Evolutionary conservation across 2,797 vertebrate species (phyloP), one percentile per base, ranked within the genome.

Genomic region (Microctenopoma steveboyesi): DNA sequence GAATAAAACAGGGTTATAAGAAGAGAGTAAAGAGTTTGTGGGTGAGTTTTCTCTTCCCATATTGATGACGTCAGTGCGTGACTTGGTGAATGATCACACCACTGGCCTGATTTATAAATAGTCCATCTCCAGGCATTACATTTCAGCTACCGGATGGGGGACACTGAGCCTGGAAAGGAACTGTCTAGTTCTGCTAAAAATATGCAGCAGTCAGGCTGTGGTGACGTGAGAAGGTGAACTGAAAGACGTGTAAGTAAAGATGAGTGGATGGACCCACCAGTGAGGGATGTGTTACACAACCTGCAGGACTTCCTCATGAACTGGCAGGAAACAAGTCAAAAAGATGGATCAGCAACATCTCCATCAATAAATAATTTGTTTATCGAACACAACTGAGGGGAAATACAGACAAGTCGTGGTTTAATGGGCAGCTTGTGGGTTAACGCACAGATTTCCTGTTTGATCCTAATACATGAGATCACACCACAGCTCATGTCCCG

Each of bases 101-200:
- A 72, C 69, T 46, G 81, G 74, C 62, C 75, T 64, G 37, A 69
- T 76, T 83, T 81, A 86, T 76, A 84, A 84, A 88, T 79, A 82
- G 53, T 62, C 64, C 62, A 51, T 83, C 79, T 84, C 68, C 70
- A 67, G 81, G 74, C 42, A 35, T 74, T 65, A 30, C 30, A 73
- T 83, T 88, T 68, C 61, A 39, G 64, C 64, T 71, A 67, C 78
- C 80, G 60, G 71, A 79, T 62, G 72, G 65, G 62, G 71, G 61
- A 79, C 76, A 72, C 37, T 2, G 48, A 86, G 69, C 52, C 52
- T 28, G 5, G 48, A 53, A 71, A 81, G 78, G 65, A 79, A 82
- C 82, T 74, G 83, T 85, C 83, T 82, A 78, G 69, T 72, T 85
- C 81, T 84, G 74, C 90, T 87, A 88, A 75, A 90, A 88, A 88